Evolutionary conservation across 1,140 invertebrate species (phyloP).

Genomic region (Eubasilissa regina): DNA sequence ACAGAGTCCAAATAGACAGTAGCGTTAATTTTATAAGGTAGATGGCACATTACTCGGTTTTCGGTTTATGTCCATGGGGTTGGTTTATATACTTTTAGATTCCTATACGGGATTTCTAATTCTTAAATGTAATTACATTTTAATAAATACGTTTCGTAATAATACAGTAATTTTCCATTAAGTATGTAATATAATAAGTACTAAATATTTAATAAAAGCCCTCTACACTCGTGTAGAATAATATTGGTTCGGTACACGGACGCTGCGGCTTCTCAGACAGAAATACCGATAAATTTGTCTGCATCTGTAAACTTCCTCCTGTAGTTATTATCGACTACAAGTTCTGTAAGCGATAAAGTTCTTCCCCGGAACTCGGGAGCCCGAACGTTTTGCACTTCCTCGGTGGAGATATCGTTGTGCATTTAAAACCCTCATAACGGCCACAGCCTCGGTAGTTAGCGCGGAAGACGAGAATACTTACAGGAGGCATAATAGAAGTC

Average conservation of each 20-base stretch:
- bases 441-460: not conserved
- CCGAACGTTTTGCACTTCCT: slow-evolving; percentile 13
- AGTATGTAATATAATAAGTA: no score
- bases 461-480: not conserved
- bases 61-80: no score
- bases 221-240: slow-evolving; percentile 81
- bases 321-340: slow-evolving; percentile 30
- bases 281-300: slow-evolving; percentile 23
- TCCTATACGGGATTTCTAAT: no score
- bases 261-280: slow-evolving; percentile 7
- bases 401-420: not conserved
- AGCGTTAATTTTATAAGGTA: no score
- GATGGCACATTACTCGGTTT: no score
- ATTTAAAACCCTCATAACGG: slow-evolving; percentile 13
- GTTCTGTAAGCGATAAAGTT: slow-evolving; percentile 41
- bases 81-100: no score
- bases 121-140: no score
- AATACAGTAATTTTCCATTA: no score
- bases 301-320: slow-evolving; percentile 31
- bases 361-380: not conserved
- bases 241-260: slow-evolving; percentile 24
- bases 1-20: no score
- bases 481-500: no score
- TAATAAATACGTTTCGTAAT: no score
- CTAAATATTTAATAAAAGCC: no score